A percentile compares a stretch with the other conserved stretches of the same genome.
These are phyloP conservation scores for Araneus ventricosus DNA, from an alignment of 1,140 invertebrate genomes.

Conservation along the genomic window DNA sequence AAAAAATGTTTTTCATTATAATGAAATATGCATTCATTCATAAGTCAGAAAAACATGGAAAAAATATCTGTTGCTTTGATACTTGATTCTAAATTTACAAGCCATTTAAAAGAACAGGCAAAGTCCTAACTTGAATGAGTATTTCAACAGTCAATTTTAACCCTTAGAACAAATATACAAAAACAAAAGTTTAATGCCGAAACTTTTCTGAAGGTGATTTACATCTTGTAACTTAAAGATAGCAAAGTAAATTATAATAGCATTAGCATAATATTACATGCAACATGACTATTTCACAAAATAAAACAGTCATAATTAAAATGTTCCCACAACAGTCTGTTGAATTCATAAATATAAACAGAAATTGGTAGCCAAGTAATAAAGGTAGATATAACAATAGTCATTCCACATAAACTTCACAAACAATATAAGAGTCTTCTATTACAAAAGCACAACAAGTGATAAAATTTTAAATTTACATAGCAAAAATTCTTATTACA, in stretches of 20 bases:
- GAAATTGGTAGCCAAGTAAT: neutral
- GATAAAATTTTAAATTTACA: slow-evolving; percentile 59
- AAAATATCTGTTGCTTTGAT: neutral
- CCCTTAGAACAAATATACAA: slow-evolving; percentile 25
- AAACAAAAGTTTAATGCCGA: neutral
- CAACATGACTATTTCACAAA: slow-evolving; percentile 9
- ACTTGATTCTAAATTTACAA: slow-evolving; percentile 5
- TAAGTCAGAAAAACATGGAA: neutral
- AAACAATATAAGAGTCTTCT: slow-evolving; percentile 34
- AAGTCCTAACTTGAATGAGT: neutral
- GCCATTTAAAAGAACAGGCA: neutral
- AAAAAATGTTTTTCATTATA: neutral
- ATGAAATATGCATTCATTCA: neutral
- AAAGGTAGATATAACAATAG: slow-evolving; percentile 12
- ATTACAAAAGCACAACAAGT: slow-evolving; percentile 41
- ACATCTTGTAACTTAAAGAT: neutral
- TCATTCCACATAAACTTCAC: slow-evolving; percentile 55
- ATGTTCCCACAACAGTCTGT: slow-evolving; percentile 40
- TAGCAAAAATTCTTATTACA: slow-evolving; percentile 13
- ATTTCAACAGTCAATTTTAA: slow-evolving; percentile 27
- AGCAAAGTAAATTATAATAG: slow-evolving; percentile 1
- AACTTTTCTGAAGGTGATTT: neutral
- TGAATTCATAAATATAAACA: slow-evolving; percentile 49
- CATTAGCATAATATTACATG: neutral
- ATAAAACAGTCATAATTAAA: slow-evolving; percentile 40